Evolutionary conservation across 1,140 invertebrate genomes (phyloP), one percentile per base, ranked within the genome.

Genomic region (Daktulosphaira vitifoliae): DNA sequence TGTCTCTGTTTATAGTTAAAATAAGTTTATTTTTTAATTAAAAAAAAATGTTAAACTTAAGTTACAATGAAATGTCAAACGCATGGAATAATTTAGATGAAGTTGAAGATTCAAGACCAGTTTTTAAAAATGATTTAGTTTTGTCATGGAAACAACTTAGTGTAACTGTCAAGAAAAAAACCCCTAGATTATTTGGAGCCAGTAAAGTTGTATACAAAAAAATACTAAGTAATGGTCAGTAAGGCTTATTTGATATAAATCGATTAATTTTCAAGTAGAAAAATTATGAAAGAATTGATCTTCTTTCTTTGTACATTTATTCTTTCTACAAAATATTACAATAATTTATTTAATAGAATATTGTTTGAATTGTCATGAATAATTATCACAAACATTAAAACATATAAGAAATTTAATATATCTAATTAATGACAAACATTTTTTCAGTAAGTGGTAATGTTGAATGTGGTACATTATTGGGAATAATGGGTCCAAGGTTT

Each of bases 401-500:
- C n/a, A n/a, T n/a, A n/a, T n/a, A n/a, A n/a, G n/a, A n/a, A n/a
- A n/a, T n/a, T n/a, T n/a, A n/a, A n/a, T n/a, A n/a, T n/a, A n/a
- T n/a, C n/a, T n/a, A n/a, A n/a, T n/a, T n/a, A n/a, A n/a, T n/a
- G 29, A 33, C 11, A 33, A 33, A 6, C 11, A 25, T 46, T 11
- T 59, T 69, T 70, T 53, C 64, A 78, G 77, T 77, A 6, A 74
- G 65, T 67, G 77, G 77, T 16, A 68, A 71, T 33, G 69, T 74
- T 59, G 67, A 70, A 69, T 74, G 72, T 46, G 73, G 74, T 20
- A 72, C 72, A 66, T 68, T 78, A 65, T 72, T 76, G 39, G 77
- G 74, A 4, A 74, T 78, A 25, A 74, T 78, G 75, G 78, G 77
- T 42, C 71, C 74, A n/a, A 79, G 77, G 76, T 75, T 73, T 65